Evolutionary conservation across 2,888 invertebrate genomes (phyloP), one percentile per base, ranked within the genome.

Genomic region (Eristalinus aeneus): DNA sequence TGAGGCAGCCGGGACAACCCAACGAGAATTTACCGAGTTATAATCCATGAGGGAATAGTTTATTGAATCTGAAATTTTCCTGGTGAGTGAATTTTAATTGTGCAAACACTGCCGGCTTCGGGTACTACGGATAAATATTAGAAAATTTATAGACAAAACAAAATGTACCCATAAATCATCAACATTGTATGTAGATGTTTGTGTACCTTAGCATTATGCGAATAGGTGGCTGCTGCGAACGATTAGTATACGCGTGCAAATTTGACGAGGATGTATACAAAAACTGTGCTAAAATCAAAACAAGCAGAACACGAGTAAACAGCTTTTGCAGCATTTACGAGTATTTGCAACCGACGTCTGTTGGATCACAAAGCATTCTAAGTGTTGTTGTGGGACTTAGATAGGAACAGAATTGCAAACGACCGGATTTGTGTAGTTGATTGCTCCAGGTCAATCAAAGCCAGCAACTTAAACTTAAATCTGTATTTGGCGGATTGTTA

Each of bases 11-110:
- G 67, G 46, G 16, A 32, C 67, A 67, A 22, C 11, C 11, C 31
- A 61, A 32, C 61, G 32, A 34, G 23, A 34, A 63, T 53, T 61
- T 61, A 72, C 63, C 20, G 63, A n/a, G 22, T 12, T 34, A 72
- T 72, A 54, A 72, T 72, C 53, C 53, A 23, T 6, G 53, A 20
- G n/a, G 31, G 60, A 54, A 63, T 56, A 63, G 54, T 73, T 63
- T 73, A 36, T 73, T 73, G 72, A 53, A 72, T 60, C 11, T 39
- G 39, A 58, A 60, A 71, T 20, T 31, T 27, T 39, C 39, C 39
- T 31, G 31, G 67, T 27, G 53, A 67, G 53, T 20, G 67, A 20
- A 16, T 32, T 67, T 67, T 53, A 67, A 53, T 67, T 23, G 53
- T 67, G 36, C 20, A 54, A 67, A 46, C 16, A 16, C 16, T 46